Base-by-base conservation (phyloP, 2,797 vertebrate species). In the Xenops minutus region DNA sequence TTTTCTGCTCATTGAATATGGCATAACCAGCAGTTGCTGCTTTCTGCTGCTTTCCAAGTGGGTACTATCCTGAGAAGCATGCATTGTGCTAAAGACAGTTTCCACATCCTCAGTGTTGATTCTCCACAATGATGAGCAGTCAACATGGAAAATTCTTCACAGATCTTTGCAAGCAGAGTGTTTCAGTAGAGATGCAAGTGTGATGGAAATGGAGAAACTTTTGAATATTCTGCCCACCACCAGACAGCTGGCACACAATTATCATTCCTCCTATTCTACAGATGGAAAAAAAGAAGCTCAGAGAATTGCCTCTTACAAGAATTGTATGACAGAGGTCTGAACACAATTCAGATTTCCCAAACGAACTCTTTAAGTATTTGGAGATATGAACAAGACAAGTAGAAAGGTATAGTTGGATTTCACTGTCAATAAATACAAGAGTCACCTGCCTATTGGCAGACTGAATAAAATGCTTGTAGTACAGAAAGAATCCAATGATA, bases 191-290 rank as follows among this genome's bases (percentile, higher is more conserved):
- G 68, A 81, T 90, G 77, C 0, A 8, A 92, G 88, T 24, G 73
- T 7, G 74, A 74, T 9, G 84, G 63, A 77, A 93, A 94, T 51
- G 63, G 71, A 86, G 72, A 93, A 94, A 94, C 71, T 95, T 94
- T 29, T 56, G 13, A 93, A 41, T 79, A 71, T 79, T 94, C 64
- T 96, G 86, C 94, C 88, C 84, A 95, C 93, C 88, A 93, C 41
- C 58, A 95, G 90, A 95, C 84, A 95, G 85, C 91, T 92, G 84
- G 84, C 80, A 90, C 62, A 67, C 9, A 15, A 96, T 92, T 85
- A 94, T 54, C 74, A 95, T 87, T 93, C 68, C 63, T 93, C 78
- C 90, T 92, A 80, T 94, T 90, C 79, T 92, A 88, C 52, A 96
- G 61, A 85, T 64, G 86, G 77, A 79, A 92, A 87, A 95, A 64